phyloP scores from a whole-genome alignment of 1,140 invertebrate genomes.

The Macrosteles quadrilineatus region DNA sequence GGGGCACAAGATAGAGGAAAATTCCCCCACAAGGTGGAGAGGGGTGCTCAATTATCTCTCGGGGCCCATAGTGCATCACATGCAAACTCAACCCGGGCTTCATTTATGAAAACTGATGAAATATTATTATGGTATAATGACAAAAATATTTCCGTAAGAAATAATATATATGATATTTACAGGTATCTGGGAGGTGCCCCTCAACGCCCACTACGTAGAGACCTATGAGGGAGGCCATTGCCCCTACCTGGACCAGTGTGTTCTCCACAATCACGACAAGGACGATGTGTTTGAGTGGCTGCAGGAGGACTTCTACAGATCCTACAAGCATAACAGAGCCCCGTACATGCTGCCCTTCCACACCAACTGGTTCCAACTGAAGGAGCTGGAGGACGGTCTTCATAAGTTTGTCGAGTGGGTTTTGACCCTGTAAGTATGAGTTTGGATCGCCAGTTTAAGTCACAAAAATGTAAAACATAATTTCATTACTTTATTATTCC shows the following conservation, averaged over 20 bases:
- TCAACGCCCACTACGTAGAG: conserved; percentile 89
- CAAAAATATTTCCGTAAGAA: no score
- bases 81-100: no score
- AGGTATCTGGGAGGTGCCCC: conserved; percentile 92
- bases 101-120: no score
- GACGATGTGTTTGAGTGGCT: conserved; percentile 89
- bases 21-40: no score
- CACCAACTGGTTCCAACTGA: conserved; percentile 93
- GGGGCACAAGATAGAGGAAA: no score
- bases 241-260: conserved; percentile 91
- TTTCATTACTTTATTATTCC: no score
- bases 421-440: conserved; percentile 66
- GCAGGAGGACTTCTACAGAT: conserved; percentile 81
- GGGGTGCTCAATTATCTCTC: no score
- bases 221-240: conserved; percentile 89
- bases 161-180: no score
- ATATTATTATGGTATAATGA: no score
- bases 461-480: no score
- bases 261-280: conserved; percentile 84
- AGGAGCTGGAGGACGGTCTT: conserved; percentile 78
- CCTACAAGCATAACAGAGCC: conserved; percentile 84
- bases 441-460: neutral
- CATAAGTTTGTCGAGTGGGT: conserved; percentile 87
- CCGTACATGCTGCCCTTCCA: conserved; percentile 95
- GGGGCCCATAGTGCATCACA: no score